Conservation (phyloP, 2,888 invertebrate species). For the Orthonychiurus folsomi region DNA sequence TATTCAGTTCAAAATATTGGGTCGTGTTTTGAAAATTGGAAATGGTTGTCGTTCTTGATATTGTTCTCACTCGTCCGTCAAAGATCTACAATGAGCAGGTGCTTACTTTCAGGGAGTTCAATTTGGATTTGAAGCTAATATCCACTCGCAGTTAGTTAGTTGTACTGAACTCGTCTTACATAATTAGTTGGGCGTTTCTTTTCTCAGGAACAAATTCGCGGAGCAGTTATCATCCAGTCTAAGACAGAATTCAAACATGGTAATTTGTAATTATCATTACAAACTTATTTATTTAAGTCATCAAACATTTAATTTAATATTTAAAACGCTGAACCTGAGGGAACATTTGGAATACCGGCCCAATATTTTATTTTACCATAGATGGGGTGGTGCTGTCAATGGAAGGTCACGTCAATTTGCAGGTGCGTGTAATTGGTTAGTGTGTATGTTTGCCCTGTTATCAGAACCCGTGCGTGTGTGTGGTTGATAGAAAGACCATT, state of each 20-base stretch:
- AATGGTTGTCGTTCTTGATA: slow-evolving; percentile 33
- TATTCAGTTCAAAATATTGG: no score
- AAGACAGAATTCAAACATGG: slow-evolving; percentile 75
- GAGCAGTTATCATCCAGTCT: slow-evolving; percentile 68
- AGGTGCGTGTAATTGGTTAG: slow-evolving; percentile 43
- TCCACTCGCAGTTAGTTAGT: background rate
- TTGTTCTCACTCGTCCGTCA: slow-evolving; percentile 31
- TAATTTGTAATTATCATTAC: no score
- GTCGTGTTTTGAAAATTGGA: no score
- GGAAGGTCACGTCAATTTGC: slow-evolving; percentile 81
- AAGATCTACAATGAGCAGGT: slow-evolving; percentile 39
- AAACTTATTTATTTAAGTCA: no score
- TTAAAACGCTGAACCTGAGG: no score
- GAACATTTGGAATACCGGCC: no score
- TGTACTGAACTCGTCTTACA: background rate
- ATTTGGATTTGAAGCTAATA: background rate
- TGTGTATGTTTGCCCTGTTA: slow-evolving; percentile 48
- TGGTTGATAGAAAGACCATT: no score
- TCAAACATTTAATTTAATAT: no score
- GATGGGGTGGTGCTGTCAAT: slow-evolving; percentile 76
- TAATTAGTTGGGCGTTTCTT: slow-evolving; percentile 3
- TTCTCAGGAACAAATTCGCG: slow-evolving; percentile 69
- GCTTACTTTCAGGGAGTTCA: slow-evolving; percentile 10
- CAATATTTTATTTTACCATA: no score
- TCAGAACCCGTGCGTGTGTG: slow-evolving; percentile 25